Evolutionary conservation across 1,140 invertebrate genomes (phyloP), one percentile per base, ranked within the genome.

Genomic region (Habropoda laboriosa): DNA sequence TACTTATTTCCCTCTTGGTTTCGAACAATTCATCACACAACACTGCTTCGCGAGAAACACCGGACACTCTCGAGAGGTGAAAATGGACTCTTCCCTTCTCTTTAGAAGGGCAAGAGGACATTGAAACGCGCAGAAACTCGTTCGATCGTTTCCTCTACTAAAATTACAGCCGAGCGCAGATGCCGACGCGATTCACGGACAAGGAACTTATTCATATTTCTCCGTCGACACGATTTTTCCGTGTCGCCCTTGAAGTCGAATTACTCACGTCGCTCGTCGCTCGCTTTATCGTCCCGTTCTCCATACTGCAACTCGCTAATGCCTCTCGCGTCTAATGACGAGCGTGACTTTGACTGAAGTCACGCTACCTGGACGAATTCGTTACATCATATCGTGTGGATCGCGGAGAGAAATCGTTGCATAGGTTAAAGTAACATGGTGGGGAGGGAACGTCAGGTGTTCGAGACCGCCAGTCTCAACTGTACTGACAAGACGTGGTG

Each of bases 311-410:
- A 13, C 63, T 57, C 71, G 67, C 61, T 53, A 68, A 72, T 78
- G 75, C 57, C 57, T 47, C 66, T 40, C 55, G 79, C 35, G 45
- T 45, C 53, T n/a, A 70, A 73, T 74, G 81, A 51, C 72, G 60
- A 73, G 82, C 79, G 72, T 85, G 83, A 85, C 82, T 73, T 73
- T 27, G 66, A 40, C 64, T 57, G 30, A 76, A 86, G 88, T 89
- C 88, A 90, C 86, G 89, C 87, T 88, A 89, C 79, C 67, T 79
- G 88, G 84, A 81, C 85, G 86, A 91, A 89, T 89, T 90, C 88
- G 89, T 91, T 90, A 89, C 89, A 87, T 91, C 89, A 90, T 72
- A 64, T n/a, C n/a, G n/a, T 80, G 58, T 70, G 61, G 73, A 86
- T 82, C 42, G 24, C 27, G 24, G 64, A 51, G 64, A 86, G 83